Evolutionary conservation across 2,113 vertebrate genomes (phyloP).

Genomic region (Odocoileus virginianus): DNA sequence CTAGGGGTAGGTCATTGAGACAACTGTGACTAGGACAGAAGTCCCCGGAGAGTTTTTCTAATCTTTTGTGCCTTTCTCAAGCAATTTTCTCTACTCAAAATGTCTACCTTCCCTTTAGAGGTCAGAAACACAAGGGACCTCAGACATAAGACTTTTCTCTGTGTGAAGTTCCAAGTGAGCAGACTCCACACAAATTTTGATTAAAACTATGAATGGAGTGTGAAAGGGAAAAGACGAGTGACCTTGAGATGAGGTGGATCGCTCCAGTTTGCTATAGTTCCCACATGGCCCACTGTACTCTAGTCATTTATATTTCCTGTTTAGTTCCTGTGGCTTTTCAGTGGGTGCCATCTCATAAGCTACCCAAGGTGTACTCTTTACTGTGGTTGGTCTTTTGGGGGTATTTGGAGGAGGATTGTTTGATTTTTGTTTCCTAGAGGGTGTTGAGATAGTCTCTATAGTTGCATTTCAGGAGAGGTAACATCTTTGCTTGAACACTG

Average conservation of each 20-base stretch:
- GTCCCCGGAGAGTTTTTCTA: background rate
- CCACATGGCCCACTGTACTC: background rate
- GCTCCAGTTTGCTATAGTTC: background rate
- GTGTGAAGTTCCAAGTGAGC: background rate
- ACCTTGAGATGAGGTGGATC: background rate
- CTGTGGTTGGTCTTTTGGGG: background rate
- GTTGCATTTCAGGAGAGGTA: background rate
- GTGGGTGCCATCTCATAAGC: background rate
- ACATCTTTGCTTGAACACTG: background rate
- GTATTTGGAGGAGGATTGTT: background rate
- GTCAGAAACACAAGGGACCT: background rate
- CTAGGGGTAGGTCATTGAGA: background rate
- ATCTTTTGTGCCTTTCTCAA: background rate
- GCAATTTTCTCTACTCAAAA: background rate
- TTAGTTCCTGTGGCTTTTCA: background rate
- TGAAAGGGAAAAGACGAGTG: background rate
- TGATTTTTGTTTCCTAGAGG: background rate
- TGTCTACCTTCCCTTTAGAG: background rate
- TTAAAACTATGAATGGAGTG: background rate
- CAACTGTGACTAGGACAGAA: background rate
- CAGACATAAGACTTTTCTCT: background rate
- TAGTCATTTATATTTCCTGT: background rate
- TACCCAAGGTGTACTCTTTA: background rate
- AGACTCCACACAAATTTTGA: background rate
- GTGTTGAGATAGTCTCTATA: background rate